A percentile compares a stretch with the other conserved stretches of the same genome.
phyloP scores from a whole-genome alignment of 2,888 invertebrate species.

The Noctua janthina region DNA sequence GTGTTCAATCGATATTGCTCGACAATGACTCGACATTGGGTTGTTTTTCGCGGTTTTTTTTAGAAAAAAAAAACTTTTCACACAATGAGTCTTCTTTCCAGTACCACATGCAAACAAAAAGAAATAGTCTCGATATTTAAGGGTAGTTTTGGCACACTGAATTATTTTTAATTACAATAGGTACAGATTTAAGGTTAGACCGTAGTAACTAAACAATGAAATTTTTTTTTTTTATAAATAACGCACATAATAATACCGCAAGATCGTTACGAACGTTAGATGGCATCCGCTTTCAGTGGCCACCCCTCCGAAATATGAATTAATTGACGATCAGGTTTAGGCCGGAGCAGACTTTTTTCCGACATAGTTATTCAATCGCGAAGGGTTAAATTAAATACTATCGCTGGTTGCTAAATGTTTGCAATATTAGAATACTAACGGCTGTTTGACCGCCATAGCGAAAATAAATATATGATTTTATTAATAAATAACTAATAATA shows the following conservation, averaged over 20 bases:
- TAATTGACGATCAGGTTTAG: conserved; percentile 76
- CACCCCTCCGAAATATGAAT: conserved; percentile 74
- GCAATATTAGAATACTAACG: conserved; percentile 7
- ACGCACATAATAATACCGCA: conserved; percentile 51
- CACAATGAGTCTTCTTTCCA: neutral
- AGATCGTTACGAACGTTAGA: conserved; percentile 72
- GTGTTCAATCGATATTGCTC: neutral
- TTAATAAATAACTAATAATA: neutral
- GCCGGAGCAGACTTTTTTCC: conserved; percentile 32
- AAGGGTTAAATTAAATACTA: conserved; percentile 33
- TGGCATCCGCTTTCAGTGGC: conserved; percentile 69
- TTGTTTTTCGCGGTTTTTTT: neutral
- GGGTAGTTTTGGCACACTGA: neutral
- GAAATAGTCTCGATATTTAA: neutral
- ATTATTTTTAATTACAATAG: neutral
- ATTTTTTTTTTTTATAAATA: neutral
- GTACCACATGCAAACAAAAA: neutral
- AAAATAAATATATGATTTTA: neutral
- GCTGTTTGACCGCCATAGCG: neutral
- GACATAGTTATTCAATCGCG: conserved; percentile 15
- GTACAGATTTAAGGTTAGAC: neutral
- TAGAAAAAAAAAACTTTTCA: neutral
- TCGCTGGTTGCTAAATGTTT: conserved; percentile 20
- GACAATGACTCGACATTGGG: neutral
- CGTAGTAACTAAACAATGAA: neutral